Evolutionary conservation across 2,113 vertebrate genomes (phyloP).

Genomic region (Lepus europaeus): DNA sequence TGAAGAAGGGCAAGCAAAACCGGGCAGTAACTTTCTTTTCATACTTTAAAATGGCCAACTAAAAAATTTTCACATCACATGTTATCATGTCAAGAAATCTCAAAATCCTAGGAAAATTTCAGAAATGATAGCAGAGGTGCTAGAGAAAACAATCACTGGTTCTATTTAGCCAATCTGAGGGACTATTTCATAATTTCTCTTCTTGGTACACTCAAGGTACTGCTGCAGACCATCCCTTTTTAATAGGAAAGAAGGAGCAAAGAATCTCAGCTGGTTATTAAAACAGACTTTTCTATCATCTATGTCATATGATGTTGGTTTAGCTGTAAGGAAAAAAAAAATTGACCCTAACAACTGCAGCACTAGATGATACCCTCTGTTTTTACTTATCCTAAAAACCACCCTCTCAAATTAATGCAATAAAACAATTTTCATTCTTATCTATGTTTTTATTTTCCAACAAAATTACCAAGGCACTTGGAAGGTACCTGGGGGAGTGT

Average conservation of each 20-base stretch:
- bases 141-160: neutral
- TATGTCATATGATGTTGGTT: neutral
- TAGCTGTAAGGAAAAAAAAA: neutral
- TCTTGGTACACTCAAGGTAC: neutral
- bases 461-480: neutral
- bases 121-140: neutral
- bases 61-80: neutral
- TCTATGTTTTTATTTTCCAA: neutral
- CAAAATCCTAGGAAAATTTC: slow-evolving; percentile 37
- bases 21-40: neutral
- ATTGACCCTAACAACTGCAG: neutral
- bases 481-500: neutral
- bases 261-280: neutral
- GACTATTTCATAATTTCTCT: neutral
- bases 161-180: neutral
- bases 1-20: neutral
- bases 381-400: neutral
- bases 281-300: neutral
- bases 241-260: neutral
- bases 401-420: neutral
- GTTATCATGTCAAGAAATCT: slow-evolving; percentile 8
- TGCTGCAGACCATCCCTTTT: neutral
- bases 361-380: neutral
- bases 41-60: neutral
- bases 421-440: neutral